These are phyloP conservation scores for Rallus limicola DNA, from an alignment of 2,113 vertebrate genomes.

Conservation along the genomic window DNA sequence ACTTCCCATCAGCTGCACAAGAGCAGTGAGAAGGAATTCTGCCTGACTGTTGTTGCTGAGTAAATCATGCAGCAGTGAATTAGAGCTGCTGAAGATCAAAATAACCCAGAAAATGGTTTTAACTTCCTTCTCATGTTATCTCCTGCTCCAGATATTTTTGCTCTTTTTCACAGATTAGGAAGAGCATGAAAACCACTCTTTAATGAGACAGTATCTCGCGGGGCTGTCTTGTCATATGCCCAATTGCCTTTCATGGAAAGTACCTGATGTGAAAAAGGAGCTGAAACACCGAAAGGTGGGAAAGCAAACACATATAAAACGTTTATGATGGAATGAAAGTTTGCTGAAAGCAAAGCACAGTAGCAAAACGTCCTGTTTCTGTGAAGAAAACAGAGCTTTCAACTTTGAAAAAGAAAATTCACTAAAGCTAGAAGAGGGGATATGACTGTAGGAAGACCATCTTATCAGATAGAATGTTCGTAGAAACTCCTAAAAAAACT, in stretches of 20 bases:
- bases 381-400: not conserved
- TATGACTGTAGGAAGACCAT: not conserved
- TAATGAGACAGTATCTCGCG: not conserved
- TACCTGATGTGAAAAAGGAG: not conserved
- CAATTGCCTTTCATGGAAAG: not conserved
- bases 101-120: not conserved
- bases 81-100: not conserved
- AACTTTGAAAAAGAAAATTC: not conserved
- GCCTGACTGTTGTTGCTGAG: not conserved
- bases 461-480: not conserved
- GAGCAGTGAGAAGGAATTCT: not conserved
- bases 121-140: not conserved
- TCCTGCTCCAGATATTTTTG: not conserved
- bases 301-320: not conserved
- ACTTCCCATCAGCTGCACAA: fast-evolving
- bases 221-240: not conserved
- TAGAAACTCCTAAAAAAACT: not conserved
- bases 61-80: not conserved
- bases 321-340: not conserved
- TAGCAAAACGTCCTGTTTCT: not conserved
- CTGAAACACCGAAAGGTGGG: not conserved
- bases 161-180: not conserved
- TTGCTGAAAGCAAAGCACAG: not conserved
- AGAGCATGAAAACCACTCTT: not conserved
- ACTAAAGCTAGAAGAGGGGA: not conserved